phyloP scores from a whole-genome alignment of 2,113 vertebrate genomes.

The Asarcornis scutulata region DNA sequence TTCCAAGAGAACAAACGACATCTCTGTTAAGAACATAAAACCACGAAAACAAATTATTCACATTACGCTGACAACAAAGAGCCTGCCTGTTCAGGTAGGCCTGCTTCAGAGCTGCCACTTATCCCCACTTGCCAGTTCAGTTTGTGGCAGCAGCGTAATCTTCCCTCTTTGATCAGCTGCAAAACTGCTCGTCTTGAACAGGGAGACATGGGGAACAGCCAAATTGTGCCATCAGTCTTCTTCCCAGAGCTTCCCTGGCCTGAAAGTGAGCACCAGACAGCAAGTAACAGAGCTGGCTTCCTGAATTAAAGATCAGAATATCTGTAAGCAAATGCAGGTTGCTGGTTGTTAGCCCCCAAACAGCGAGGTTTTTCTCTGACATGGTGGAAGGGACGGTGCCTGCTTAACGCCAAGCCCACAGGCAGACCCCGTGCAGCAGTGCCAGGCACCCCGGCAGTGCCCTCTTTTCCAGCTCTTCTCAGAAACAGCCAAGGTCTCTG shows the following conservation, averaged over 20 bases:
- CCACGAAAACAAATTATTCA: not conserved
- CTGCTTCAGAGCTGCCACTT: slow-evolving; percentile 6
- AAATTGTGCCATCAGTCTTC: not conserved
- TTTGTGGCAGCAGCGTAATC: slow-evolving; percentile 7
- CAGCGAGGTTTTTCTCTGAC: too few species aligned
- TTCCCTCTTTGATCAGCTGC: slow-evolving; percentile 40
- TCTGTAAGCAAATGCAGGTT: not conserved
- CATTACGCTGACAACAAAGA: not conserved
- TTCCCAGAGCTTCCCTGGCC: not conserved
- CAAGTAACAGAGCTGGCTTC: not conserved
- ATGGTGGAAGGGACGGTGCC: not conserved
- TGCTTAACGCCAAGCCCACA: accelerated
- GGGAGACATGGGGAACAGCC: not conserved
- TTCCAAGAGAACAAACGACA: not conserved
- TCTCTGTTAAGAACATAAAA: not conserved
- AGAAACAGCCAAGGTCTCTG: not conserved
- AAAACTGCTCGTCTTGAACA: not conserved
- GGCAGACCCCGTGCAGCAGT: not conserved
- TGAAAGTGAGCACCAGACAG: not conserved
- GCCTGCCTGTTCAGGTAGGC: not conserved
- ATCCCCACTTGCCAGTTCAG: not conserved
- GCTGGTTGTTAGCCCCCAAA: not conserved
- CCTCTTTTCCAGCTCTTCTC: not conserved
- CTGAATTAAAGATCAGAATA: not conserved
- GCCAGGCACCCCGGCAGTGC: not conserved